Evolutionary conservation across 2,113 vertebrate species (phyloP), one percentile per base, ranked within the genome.

Genomic region (Tachysurus vachellii): DNA sequence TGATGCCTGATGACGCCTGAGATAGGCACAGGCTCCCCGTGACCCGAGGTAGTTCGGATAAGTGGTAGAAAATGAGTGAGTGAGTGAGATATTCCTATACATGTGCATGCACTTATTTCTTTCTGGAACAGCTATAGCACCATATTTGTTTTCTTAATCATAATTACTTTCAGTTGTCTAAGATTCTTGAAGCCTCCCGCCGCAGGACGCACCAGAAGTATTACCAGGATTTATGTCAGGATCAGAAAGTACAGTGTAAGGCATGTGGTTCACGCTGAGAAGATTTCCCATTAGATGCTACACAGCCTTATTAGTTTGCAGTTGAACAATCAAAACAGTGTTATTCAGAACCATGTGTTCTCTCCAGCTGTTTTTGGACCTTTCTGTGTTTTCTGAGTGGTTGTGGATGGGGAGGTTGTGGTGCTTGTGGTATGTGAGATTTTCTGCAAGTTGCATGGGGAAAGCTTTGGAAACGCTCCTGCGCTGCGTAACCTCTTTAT

Each of bases 381-480:
- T 87, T 44, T 75, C 8, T 62, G 73, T 47, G 9, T 75, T 71
- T 66, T 64, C 76, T 68, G 64, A 68, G 54, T 57, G 85, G 31
- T 50, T 47, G 56, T n/a, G 10, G 59, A 23, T 70, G n/a, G 57
- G 42, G 57, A 28, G 36, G 80, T 68, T 47, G 17, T 50, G 47
- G 47, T 47, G 54, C 1, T 12, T 66, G 44, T 62, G 86, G 57
- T 88, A 91, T 89, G 54, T 86, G 89, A 92, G 75, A 14, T n/a
- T 56, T 56, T 56, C 53, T 56, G 28, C 90, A 91, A 90, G 88
- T 89, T 91, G 93, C 91, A 91, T 94, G 93, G 94, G 92, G 89
- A 89, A 92, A 89, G 92, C 92, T 94, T 94, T 93, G 91, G 89
- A 92, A 26, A 90, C 88, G 90, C 93, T 93, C 92, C 93, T 89